Percentiles rank a stretch among this genome's conserved stretches.
Conservation (phyloP, 92 coral and sea anemone genomes). For the Parazoanthus darwini region DNA sequence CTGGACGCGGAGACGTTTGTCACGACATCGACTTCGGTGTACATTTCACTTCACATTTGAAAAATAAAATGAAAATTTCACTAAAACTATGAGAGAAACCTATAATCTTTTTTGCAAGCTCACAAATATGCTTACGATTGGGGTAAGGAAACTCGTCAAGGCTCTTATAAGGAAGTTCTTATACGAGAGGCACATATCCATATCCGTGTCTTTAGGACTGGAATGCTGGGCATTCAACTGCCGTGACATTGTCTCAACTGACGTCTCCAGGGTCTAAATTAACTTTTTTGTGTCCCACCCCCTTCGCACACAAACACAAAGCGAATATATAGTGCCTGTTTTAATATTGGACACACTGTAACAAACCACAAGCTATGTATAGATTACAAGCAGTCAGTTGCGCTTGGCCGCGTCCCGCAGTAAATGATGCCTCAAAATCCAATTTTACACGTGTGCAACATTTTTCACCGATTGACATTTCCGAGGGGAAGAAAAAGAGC, state of each 20-base stretch:
- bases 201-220: not conserved
- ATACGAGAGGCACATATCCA: not conserved
- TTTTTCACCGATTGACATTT: too few relatives aligned
- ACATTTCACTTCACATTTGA: not conserved
- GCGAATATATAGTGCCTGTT: not conserved
- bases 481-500: too few relatives aligned
- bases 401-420: not conserved
- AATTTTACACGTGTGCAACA: too few relatives aligned
- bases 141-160: not conserved
- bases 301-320: not conserved
- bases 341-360: not conserved
- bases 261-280: too few relatives aligned
- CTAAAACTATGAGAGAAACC: not conserved
- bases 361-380: too few relatives aligned
- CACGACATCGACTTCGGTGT: not conserved
- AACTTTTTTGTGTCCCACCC: not conserved
- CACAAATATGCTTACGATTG: not conserved
- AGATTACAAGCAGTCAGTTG: not conserved
- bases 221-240: not conserved
- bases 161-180: too few relatives aligned
- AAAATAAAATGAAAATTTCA: not conserved
- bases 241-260: not conserved
- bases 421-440: too few relatives aligned
- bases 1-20: not conserved
- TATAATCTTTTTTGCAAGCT: not conserved